A percentile compares a stretch with the other conserved stretches of the same genome.
Evolutionary conservation across 2,113 vertebrate genomes (phyloP).

Genomic region (Camelus dromedarius): DNA sequence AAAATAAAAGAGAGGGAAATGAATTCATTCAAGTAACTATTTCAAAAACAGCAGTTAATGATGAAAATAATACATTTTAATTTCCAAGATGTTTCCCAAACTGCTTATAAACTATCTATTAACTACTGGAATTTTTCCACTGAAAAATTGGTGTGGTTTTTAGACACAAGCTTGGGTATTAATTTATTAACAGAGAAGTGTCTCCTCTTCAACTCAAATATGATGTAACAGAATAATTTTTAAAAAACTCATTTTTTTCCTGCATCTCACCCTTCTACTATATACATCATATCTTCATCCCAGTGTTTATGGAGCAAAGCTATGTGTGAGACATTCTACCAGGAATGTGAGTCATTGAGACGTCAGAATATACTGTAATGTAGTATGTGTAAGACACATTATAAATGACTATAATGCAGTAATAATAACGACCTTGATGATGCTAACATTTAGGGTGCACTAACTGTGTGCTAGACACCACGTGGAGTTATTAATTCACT

Average conservation of each 20-base stretch:
- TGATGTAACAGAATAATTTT: not conserved
- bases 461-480: not conserved
- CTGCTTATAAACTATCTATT: conserved; percentile 30
- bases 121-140: not conserved
- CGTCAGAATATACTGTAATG: not conserved
- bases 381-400: not conserved
- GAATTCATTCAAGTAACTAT: conserved; percentile 33
- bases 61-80: conserved; percentile 62
- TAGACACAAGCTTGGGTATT: not conserved
- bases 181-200: not conserved
- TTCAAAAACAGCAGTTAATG: conserved; percentile 45
- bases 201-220: not conserved
- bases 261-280: not conserved
- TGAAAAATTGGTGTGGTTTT: not conserved
- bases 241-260: not conserved
- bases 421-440: not conserved
- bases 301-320: conserved; percentile 21
- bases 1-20: not conserved
- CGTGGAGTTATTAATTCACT: not conserved
- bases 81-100: not conserved
- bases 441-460: not conserved
- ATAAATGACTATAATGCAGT: conserved; percentile 26
- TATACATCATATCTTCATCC: not conserved
- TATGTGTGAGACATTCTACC: not conserved
- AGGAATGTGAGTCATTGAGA: not conserved